These are phyloP conservation scores for Cyprinus carpio DNA, from an alignment of 2,113 vertebrate genomes.

Conservation along the genomic window DNA sequence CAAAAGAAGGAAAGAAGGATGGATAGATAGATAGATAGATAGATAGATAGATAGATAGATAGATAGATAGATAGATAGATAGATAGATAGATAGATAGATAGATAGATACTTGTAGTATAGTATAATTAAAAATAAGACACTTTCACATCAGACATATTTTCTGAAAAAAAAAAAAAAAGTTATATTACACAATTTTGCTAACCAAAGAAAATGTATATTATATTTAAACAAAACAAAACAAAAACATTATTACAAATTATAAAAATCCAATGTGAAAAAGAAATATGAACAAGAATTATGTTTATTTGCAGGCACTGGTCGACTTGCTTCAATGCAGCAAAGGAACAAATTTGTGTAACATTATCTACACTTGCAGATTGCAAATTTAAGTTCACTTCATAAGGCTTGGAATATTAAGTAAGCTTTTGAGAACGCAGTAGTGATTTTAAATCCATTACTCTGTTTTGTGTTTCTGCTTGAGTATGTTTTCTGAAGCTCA, in stretches of 20 bases:
- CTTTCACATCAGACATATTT: no score
- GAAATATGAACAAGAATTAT: neutral
- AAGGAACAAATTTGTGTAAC: neutral
- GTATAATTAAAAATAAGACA: no score
- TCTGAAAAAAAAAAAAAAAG: no score
- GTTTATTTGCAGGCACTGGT: neutral
- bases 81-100: no score
- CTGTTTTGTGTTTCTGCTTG: slow-evolving; percentile 10
- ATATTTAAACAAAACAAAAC: neutral
- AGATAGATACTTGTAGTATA: no score
- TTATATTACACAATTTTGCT: no score
- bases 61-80: no score
- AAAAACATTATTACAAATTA: neutral
- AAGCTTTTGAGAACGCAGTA: slow-evolving; percentile 17
- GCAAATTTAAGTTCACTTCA: slow-evolving; percentile 16
- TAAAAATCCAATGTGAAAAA: neutral
- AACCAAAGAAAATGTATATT: no score
- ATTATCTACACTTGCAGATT: neutral
- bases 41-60: no score
- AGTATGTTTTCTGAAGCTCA: slow-evolving; percentile 6
- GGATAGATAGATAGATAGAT: no score
- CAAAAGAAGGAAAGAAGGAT: no score
- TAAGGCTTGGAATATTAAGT: neutral
- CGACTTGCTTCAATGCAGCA: neutral
- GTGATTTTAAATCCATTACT: slow-evolving; percentile 34